phyloP scores from a whole-genome alignment of 2,888 invertebrate genomes.

The Brachycybe producta region DNA sequence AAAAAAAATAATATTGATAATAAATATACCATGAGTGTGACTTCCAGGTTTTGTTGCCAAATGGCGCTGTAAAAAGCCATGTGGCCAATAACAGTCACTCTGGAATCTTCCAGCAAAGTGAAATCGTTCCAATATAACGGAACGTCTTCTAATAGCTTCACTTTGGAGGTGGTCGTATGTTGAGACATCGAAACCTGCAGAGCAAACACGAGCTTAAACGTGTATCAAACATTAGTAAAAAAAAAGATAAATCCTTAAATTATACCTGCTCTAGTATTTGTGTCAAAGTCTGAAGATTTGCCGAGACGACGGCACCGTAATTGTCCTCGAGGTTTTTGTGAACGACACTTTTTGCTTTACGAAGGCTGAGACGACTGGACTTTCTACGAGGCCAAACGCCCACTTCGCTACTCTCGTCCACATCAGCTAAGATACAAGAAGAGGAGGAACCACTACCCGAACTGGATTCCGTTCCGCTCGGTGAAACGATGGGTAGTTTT shows the following conservation, averaged over 20 bases:
- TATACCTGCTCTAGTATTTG: constrained; percentile 73
- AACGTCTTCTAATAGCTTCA: constrained; percentile 56
- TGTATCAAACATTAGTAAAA: not conserved
- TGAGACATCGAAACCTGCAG: constrained; percentile 9
- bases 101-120: constrained; percentile 41
- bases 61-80: constrained; percentile 60
- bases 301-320: constrained; percentile 76
- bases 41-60: constrained; percentile 43
- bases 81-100: constrained; percentile 47
- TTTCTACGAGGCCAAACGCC: constrained; percentile 11
- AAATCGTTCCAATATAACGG: constrained; percentile 62
- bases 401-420: not conserved
- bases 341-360: constrained; percentile 67
- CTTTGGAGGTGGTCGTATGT: constrained; percentile 49
- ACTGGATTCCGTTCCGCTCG: constrained; percentile 29
- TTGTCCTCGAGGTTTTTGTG: constrained; percentile 77
- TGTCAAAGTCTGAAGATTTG: constrained; percentile 77
- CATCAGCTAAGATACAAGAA: not conserved
- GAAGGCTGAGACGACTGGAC: constrained; percentile 48
- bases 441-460: constrained; percentile 47
- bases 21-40: constrained; percentile 16
- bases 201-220: not conserved
- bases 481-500: constrained; percentile 15
- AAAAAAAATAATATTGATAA: not conserved
- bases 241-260: not conserved